phyloP scores from a whole-genome alignment of 2,113 vertebrate species.

The Oreochromis aureus region DNA sequence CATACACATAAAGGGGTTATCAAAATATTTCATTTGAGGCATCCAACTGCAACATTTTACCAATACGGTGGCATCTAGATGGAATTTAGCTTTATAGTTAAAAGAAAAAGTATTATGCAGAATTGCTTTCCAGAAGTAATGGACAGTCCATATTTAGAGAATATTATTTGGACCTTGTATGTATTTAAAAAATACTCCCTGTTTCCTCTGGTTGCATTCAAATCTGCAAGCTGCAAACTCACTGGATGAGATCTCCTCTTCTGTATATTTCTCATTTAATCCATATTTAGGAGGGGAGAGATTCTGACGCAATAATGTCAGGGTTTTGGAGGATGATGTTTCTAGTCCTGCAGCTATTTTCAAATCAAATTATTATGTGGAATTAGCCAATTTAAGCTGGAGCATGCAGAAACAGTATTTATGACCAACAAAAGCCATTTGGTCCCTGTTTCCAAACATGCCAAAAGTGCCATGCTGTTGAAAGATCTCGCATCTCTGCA shows the following conservation, averaged over 20 bases:
- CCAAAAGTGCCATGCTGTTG: neutral
- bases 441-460: neutral
- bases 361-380: neutral
- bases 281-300: neutral
- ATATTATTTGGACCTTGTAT: neutral
- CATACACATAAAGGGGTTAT: neutral
- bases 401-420: neutral
- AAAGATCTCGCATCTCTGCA: neutral
- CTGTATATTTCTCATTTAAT: neutral
- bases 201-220: neutral
- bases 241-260: neutral
- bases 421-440: neutral
- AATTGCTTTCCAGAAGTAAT: neutral
- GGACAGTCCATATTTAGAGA: neutral
- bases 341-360: neutral
- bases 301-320: neutral
- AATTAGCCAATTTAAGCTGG: neutral
- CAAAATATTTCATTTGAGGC: neutral
- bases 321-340: neutral
- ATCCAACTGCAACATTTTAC: neutral
- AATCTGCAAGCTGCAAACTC: neutral
- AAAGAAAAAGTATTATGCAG: neutral
- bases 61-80: neutral
- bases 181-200: neutral
- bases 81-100: neutral